Conservation (phyloP, 1,140 invertebrate species). For the Neuroterus valhalla region DNA sequence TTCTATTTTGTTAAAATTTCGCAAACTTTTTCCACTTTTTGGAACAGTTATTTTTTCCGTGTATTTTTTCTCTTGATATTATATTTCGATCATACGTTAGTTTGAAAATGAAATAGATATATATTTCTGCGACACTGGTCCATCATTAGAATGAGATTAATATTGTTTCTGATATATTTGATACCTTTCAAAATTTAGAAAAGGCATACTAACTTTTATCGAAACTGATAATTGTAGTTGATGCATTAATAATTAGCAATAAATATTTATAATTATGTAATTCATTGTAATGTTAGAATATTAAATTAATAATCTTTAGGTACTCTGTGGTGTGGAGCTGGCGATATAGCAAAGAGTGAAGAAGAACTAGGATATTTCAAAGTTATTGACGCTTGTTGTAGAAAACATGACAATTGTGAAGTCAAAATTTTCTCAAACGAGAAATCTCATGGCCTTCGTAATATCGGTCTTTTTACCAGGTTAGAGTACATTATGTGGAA, state of each 20-base stretch:
- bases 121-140: too few relatives aligned
- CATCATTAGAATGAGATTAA: too few relatives aligned
- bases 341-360: conserved; percentile 18
- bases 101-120: too few relatives aligned
- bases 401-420: conserved; percentile 34
- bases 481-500: neutral
- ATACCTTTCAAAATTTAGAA: too few relatives aligned
- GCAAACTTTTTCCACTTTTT: too few relatives aligned
- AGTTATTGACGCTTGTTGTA: conserved; percentile 31
- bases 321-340: conserved; percentile 34
- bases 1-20: too few relatives aligned
- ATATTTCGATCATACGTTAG: too few relatives aligned
- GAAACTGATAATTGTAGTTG: neutral
- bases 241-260: neutral
- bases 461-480: conserved; percentile 24
- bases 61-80: too few relatives aligned
- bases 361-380: conserved; percentile 31
- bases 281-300: too few relatives aligned
- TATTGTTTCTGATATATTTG: too few relatives aligned
- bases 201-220: too few relatives aligned
- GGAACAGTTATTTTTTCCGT: too few relatives aligned
- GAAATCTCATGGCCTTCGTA: neutral
- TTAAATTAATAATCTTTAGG: conserved; percentile 4
- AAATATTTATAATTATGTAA: neutral
- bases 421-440: neutral